A percentile compares a stretch with the other conserved stretches of the same genome.
phyloP scores from a whole-genome alignment of 2,888 invertebrate genomes.

The Aspidiotus destructor region DNA sequence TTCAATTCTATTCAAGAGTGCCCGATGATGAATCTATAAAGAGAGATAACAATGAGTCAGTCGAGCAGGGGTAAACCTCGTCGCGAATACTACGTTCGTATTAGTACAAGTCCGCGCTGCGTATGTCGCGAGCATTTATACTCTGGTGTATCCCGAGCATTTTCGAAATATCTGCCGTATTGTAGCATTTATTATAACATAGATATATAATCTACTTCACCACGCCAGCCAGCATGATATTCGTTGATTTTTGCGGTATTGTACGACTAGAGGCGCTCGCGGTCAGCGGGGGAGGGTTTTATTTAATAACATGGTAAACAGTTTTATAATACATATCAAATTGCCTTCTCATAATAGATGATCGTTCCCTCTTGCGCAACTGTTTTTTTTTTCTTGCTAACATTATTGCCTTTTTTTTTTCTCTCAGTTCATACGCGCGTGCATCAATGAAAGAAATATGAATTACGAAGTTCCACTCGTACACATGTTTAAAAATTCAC shows the following conservation, averaged over 20 bases:
- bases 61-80: neutral
- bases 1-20: neutral
- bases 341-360: constrained; percentile 2
- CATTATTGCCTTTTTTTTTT: no score
- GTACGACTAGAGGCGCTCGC: neutral
- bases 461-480: no score
- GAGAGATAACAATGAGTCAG: constrained; percentile 2
- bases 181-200: neutral
- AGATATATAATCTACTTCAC: neutral
- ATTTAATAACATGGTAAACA: constrained; percentile 1
- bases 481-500: no score
- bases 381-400: no score
- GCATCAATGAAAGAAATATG: no score
- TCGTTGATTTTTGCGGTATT: constrained; percentile 2
- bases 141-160: neutral
- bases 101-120: no score
- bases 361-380: neutral
- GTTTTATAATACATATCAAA: constrained; percentile 4
- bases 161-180: neutral
- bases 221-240: neutral
- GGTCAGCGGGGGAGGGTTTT: neutral
- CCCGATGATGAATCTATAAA: constrained; percentile 1
- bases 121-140: no score
- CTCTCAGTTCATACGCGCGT: no score
- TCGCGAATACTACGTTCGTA: no score